Conservation (phyloP, 2,888 invertebrate genomes). For the Microchrysa polita region DNA sequence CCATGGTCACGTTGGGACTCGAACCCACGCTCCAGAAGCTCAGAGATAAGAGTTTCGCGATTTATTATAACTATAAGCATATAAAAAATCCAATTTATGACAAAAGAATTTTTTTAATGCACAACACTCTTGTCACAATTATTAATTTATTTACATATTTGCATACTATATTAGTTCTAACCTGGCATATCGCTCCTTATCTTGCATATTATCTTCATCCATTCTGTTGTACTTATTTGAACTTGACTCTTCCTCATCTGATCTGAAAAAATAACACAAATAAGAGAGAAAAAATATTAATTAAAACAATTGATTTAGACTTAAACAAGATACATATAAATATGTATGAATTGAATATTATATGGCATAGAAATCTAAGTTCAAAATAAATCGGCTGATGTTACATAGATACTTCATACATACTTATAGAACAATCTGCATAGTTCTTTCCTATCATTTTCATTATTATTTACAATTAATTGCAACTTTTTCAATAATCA, state of each 20-base stretch:
- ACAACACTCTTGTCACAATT: no score
- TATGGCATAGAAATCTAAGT: no score
- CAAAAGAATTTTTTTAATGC: no score
- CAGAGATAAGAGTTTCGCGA: no score
- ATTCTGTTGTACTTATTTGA: conserved; percentile 68
- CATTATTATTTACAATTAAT: neutral
- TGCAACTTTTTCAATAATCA: neutral
- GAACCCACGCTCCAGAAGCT: no score
- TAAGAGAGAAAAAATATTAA: conserved; percentile 18
- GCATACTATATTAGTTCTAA: conserved; percentile 61
- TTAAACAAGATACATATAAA: neutral
- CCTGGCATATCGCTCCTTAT: conserved; percentile 97
- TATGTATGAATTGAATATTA: neutral
- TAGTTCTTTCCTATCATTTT: conserved; percentile 18
- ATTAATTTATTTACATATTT: no score
- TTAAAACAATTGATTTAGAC: neutral
- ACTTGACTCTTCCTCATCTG: conserved; percentile 56
- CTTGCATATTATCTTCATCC: conserved; percentile 95
- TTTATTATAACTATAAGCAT: no score
- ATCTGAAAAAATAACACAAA: conserved; percentile 50
- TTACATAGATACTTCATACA: no score
- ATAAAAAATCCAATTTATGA: no score
- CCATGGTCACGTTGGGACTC: no score
- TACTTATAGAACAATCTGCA: neutral
- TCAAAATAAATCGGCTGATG: no score